Percentiles rank a stretch among this genome's conserved stretches.
Conservation (phyloP, 2,888 invertebrate genomes). For the Drosophila heteroneura region DNA sequence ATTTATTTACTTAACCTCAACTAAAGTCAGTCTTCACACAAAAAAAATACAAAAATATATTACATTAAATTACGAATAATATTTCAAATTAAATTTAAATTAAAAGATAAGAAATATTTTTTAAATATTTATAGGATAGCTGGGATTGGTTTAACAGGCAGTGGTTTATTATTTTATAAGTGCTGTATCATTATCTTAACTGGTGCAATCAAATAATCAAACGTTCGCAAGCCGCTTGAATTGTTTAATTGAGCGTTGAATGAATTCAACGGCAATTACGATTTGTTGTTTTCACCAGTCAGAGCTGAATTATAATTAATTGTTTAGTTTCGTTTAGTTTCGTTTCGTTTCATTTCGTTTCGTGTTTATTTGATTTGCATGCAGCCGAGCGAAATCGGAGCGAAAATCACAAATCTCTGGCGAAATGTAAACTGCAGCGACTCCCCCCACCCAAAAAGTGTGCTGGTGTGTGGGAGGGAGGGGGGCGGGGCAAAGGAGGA, state of each 20-base stretch:
- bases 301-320: slow-evolving; percentile 37
- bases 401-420: slow-evolving; percentile 38
- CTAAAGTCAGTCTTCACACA: neutral
- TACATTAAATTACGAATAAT: neutral
- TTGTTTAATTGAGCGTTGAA: slow-evolving; percentile 57
- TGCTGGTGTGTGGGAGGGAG: rapidly evolving
- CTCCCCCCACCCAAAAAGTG: neutral
- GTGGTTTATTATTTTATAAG: neutral
- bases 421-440: slow-evolving; percentile 8
- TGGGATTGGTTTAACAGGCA: neutral
- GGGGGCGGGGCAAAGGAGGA: neutral
- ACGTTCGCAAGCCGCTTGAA: slow-evolving; percentile 40
- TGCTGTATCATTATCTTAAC: slow-evolving; percentile 15
- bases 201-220: slow-evolving; percentile 16
- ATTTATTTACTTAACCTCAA: neutral
- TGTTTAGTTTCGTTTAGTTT: slow-evolving; percentile 41
- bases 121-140: neutral
- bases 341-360: slow-evolving; percentile 19
- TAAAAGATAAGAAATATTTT: neutral
- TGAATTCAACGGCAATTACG: slow-evolving; percentile 44
- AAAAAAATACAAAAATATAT: neutral
- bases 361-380: slow-evolving; percentile 53
- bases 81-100: neutral
- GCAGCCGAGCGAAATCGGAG: slow-evolving; percentile 44
- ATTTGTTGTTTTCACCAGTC: slow-evolving; percentile 65